Evolutionary conservation across 2,797 vertebrate genomes (phyloP).

Genomic region (Tiaroga cobitis): DNA sequence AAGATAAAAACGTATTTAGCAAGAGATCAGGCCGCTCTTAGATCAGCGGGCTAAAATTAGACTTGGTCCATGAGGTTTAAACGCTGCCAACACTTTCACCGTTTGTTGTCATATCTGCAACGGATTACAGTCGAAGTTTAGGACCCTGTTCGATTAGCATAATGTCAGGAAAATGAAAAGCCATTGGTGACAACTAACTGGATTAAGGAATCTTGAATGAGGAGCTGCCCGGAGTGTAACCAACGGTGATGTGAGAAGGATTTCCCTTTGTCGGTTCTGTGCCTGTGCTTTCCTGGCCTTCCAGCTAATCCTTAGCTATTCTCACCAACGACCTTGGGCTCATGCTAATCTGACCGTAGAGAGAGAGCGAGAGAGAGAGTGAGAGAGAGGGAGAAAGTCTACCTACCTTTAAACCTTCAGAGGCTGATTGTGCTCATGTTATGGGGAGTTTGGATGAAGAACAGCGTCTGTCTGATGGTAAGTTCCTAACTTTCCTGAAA

Average conservation of each 20-base stretch:
- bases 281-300: constrained; percentile 55
- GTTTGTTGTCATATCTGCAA: constrained; percentile 17
- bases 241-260: constrained; percentile 67
- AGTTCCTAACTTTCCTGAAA: constrained; percentile 47
- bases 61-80: background rate
- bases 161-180: constrained; percentile 57
- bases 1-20: constrained; percentile 20
- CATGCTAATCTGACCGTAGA: constrained; percentile 67
- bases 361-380: constrained; percentile 47
- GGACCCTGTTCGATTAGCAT: constrained; percentile 49
- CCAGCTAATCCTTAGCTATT: constrained; percentile 72
- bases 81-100: background rate
- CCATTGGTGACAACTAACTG: constrained; percentile 66
- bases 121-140: background rate
- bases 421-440: constrained; percentile 23
- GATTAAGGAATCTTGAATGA: constrained; percentile 67
- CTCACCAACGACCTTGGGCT: constrained; percentile 64
- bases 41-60: constrained; percentile 42
- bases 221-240: constrained; percentile 65
- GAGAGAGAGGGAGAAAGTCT: constrained; percentile 26
- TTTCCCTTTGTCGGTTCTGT: constrained; percentile 68
- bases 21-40: constrained; percentile 32
- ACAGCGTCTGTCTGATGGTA: constrained; percentile 50
- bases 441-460: constrained; percentile 31
- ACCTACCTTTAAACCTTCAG: background rate